Evolutionary conservation across 1,140 invertebrate genomes (phyloP).

Genomic region (Tetraneura akinire): DNA sequence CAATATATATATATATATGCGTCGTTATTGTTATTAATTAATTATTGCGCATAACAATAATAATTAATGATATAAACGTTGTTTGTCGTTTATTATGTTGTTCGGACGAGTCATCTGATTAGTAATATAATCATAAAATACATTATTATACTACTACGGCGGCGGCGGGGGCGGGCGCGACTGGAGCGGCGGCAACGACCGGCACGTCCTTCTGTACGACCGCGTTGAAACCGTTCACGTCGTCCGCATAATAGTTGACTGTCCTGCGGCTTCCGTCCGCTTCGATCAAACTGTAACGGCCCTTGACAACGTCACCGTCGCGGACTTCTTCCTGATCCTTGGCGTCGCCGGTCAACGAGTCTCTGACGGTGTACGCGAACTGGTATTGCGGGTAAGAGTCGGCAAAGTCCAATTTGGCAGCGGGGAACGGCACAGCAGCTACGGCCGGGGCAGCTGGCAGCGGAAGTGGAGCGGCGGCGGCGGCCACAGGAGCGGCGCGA

Average conservation of each 20-base stretch:
- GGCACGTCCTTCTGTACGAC: conserved; percentile 63
- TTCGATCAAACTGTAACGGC: conserved; percentile 62
- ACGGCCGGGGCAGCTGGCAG: conserved; percentile 58
- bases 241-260: conserved; percentile 66
- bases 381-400: conserved; percentile 60
- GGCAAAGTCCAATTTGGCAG: conserved; percentile 51
- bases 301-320: conserved; percentile 62
- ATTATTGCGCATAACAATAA: no score
- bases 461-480: conserved; percentile 41
- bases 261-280: conserved; percentile 63
- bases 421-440: conserved; percentile 51
- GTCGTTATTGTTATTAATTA: no score
- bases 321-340: conserved; percentile 63
- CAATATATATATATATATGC: no score
- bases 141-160: conserved; percentile 15
- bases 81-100: no score
- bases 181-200: conserved; percentile 12
- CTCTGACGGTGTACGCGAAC: conserved; percentile 63
- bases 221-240: conserved; percentile 68
- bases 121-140: neutral
- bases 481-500: conserved; percentile 22
- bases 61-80: no score
- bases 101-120: no score
- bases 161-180: conserved; percentile 22
- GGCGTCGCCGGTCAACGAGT: conserved; percentile 62